These are phyloP conservation scores for Coleophora flavipennella DNA, from an alignment of 2,888 invertebrate genomes.

Conservation along the genomic window DNA sequence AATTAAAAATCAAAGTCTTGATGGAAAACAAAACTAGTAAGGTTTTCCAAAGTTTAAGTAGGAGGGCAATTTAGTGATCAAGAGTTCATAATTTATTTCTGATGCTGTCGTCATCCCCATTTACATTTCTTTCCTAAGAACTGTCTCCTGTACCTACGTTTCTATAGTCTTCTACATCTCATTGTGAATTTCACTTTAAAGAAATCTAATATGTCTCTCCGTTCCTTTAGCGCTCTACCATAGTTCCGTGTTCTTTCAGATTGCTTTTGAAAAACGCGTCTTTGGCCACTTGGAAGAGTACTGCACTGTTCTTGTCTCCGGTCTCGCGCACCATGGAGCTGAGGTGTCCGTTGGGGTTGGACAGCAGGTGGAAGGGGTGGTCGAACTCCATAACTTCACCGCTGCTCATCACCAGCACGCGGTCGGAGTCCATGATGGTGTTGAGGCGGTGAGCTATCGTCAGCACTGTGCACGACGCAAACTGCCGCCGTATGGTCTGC, in stretches of 20 bases:
- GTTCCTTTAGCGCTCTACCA: background rate
- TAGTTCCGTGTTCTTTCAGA: conserved; percentile 14
- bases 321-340: conserved; percentile 79
- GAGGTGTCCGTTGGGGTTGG: conserved; percentile 71
- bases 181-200: too few species aligned
- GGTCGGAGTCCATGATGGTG: conserved; percentile 93
- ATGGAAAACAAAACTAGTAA: too few species aligned
- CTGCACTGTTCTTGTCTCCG: conserved; percentile 59
- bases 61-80: too few species aligned
- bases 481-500: conserved; percentile 83
- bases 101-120: too few species aligned
- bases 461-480: conserved; percentile 85
- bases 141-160: too few species aligned
- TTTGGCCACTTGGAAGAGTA: conserved; percentile 46
- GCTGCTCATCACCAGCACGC: conserved; percentile 87
- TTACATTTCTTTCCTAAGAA: too few species aligned
- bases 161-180: too few species aligned
- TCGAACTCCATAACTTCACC: conserved; percentile 82
- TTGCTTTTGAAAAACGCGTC: conserved; percentile 36
- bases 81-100: too few species aligned
- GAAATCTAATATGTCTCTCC: too few species aligned
- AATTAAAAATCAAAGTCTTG: too few species aligned
- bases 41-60: too few species aligned
- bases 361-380: conserved; percentile 75
- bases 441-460: conserved; percentile 93